Percentiles rank a stretch among this genome's conserved stretches.
These are phyloP conservation scores for Drosophila leontia DNA, from an alignment of 1,140 invertebrate genomes.

Conservation along the genomic window DNA sequence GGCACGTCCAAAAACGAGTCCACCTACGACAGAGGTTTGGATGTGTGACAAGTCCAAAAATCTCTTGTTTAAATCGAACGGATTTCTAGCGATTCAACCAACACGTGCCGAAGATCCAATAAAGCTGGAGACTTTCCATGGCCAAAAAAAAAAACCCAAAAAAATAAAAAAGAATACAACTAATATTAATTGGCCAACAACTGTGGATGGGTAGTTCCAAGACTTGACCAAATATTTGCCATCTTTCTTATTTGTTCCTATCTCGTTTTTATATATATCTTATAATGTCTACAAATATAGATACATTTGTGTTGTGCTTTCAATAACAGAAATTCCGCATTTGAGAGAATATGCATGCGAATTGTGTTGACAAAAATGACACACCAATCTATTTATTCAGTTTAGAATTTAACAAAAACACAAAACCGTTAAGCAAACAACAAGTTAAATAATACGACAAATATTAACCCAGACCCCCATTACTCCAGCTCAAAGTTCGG, in stretches of 20 bases:
- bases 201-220: constrained; percentile 37
- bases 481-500: constrained; percentile 4
- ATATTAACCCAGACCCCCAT: constrained; percentile 23
- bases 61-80: constrained; percentile 20
- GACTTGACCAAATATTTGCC: constrained; percentile 66
- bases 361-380: constrained; percentile 64
- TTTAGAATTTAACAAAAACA: constrained; percentile 16
- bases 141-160: constrained; percentile 36
- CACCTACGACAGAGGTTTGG: constrained; percentile 32
- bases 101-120: constrained; percentile 50
- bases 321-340: constrained; percentile 74
- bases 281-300: constrained; percentile 34
- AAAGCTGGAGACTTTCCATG: constrained; percentile 60
- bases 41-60: constrained; percentile 47
- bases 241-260: constrained; percentile 15
- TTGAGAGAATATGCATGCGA: constrained; percentile 43
- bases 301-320: constrained; percentile 32
- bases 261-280: not conserved
- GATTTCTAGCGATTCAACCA: constrained; percentile 22
- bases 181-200: constrained; percentile 59
- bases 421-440: constrained; percentile 32
- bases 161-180: constrained; percentile 18
- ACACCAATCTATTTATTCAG: constrained; percentile 55
- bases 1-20: constrained; percentile 45
- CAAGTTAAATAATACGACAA: constrained; percentile 63